A percentile compares a stretch with the other conserved stretches of the same genome.
Conservation (phyloP, 2,797 vertebrate genomes). For the Meda fulgida region DNA sequence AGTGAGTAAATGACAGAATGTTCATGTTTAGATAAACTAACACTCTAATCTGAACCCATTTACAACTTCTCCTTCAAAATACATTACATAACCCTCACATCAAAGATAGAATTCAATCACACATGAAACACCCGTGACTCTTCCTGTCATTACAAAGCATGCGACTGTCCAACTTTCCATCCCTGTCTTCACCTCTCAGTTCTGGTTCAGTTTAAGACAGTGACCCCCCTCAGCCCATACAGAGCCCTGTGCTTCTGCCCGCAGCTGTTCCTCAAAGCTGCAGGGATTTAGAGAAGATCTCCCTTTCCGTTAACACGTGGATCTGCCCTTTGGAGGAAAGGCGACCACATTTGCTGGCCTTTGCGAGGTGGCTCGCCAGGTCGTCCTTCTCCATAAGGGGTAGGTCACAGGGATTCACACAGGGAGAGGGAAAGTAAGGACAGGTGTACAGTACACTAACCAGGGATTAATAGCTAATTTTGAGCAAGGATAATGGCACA, state of each 20-base stretch:
- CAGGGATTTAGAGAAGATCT: conserved; percentile 73
- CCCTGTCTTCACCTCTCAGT: conserved; percentile 15
- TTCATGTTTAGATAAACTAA: conserved; percentile 2
- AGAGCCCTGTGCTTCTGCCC: conserved; percentile 28
- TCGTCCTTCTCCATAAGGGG: conserved; percentile 56
- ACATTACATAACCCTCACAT: background rate
- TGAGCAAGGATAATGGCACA: conserved; percentile 17
- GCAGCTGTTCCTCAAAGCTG: conserved; percentile 77
- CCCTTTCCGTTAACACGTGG: conserved; percentile 70
- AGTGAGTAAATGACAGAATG: conserved; percentile 9
- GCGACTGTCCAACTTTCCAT: conserved; percentile 37
- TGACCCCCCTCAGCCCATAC: background rate
- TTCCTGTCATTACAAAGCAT: conserved; percentile 37
- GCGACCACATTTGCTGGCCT: conserved; percentile 36
- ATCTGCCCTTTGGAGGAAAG: conserved; percentile 68
- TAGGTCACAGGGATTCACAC: conserved; percentile 71
- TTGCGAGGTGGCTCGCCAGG: conserved; percentile 57
- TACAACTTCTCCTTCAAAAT: background rate
- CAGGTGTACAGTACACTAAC: conserved; percentile 41
- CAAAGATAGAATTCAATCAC: background rate
- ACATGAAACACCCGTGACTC: conserved; percentile 12
- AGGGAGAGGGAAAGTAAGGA: conserved; percentile 42
- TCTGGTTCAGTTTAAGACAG: conserved; percentile 33
- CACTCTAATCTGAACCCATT: background rate
- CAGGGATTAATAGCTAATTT: conserved; percentile 43